Conservation (phyloP, 2,113 vertebrate genomes). For the Pantherophis guttatus region DNA sequence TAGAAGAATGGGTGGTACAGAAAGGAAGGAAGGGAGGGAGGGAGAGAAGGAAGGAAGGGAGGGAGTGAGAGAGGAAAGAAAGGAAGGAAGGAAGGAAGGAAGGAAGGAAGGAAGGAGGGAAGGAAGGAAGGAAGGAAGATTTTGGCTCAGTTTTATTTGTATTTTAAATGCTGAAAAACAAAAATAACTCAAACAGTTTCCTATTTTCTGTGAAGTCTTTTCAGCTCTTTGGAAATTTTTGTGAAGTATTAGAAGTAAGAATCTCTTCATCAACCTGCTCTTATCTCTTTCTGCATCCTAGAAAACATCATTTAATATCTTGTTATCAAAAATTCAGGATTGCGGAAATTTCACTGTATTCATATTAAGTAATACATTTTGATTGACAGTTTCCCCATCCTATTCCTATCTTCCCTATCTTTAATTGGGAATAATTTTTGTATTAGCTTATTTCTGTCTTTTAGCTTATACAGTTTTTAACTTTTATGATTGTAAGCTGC, state of each 20-base stretch:
- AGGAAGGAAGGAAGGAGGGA: no score
- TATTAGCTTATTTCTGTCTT: background rate
- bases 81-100: no score
- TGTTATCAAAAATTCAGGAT: background rate
- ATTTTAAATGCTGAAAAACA: background rate
- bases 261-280: background rate
- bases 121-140: background rate
- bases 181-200: background rate
- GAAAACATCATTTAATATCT: background rate
- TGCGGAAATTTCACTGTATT: background rate
- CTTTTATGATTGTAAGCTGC: background rate
- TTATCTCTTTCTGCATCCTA: background rate
- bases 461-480: no score
- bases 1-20: background rate
- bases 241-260: background rate
- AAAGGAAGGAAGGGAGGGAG: background rate
- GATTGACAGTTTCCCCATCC: background rate
- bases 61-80: no score
- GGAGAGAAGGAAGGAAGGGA: background rate
- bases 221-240: background rate
- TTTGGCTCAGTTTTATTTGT: background rate
- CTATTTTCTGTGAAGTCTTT: background rate
- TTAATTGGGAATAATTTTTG: background rate
- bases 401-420: background rate
- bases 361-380: background rate